Percentiles rank a stretch among this genome's conserved stretches.
phyloP scores from a whole-genome alignment of 2,797 vertebrate species.

The Podargus strigoides region DNA sequence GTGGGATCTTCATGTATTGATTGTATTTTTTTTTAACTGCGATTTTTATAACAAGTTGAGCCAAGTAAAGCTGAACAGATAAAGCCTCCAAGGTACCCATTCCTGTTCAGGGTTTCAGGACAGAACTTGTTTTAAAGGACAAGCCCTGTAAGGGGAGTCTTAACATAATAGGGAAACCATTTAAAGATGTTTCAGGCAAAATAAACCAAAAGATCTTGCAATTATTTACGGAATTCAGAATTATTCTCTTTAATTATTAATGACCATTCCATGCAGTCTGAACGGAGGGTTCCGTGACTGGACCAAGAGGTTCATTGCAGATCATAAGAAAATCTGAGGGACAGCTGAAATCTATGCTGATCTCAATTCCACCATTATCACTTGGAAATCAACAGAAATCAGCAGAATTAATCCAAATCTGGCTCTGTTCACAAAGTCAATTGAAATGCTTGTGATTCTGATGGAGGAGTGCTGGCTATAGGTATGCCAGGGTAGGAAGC shows the following conservation, averaged over 20 bases:
- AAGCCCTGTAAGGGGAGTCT: conserved; percentile 43
- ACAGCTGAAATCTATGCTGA: not conserved
- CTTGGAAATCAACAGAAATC: not conserved
- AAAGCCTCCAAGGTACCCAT: conserved; percentile 58
- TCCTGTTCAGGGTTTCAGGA: conserved; percentile 62
- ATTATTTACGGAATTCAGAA: not conserved
- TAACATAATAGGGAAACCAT: conserved; percentile 5
- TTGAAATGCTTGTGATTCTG: not conserved
- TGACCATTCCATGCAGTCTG: not conserved
- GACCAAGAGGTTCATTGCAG: not conserved
- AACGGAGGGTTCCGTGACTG: not conserved
- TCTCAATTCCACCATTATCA: not conserved
- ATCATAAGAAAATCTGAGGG: not conserved
- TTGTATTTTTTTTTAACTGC: not conserved
- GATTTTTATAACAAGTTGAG: conserved; percentile 60
- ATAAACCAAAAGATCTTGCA: not conserved
- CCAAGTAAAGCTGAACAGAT: conserved; percentile 55
- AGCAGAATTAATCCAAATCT: not conserved
- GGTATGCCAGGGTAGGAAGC: not conserved
- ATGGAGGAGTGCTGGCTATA: not conserved
- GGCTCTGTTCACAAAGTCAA: not conserved
- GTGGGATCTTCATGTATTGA: not conserved
- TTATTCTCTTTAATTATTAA: not conserved
- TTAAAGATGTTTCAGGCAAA: conserved; percentile 36
- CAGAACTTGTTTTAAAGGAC: conserved; percentile 64